phyloP scores from a whole-genome alignment of 2,888 invertebrate species.

The Eristalis intricaria region DNA sequence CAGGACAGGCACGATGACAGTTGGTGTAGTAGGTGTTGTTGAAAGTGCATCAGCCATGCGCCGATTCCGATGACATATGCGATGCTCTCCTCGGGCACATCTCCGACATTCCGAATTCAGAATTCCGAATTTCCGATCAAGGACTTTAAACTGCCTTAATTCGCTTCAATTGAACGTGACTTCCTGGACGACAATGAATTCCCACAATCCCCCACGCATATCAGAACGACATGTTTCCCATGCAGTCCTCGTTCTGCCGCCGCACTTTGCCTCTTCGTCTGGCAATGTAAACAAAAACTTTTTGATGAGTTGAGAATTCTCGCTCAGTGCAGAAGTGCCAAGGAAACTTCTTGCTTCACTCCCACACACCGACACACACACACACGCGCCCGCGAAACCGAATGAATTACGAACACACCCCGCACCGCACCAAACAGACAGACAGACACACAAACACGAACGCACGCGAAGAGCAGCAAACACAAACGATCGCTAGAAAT shows the following conservation, averaged over 20 bases:
- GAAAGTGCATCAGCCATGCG: conserved; percentile 27
- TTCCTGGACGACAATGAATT: conserved; percentile 16
- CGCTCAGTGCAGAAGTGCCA: background rate
- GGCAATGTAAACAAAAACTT: conserved; percentile 33
- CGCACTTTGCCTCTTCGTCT: conserved; percentile 18
- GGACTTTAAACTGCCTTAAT: background rate
- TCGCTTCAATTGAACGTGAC: conserved; percentile 3
- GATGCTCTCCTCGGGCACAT: background rate
- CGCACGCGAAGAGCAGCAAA: background rate
- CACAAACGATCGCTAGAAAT: background rate
- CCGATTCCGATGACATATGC: background rate
- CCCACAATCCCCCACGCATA: background rate
- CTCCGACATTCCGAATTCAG: conserved; percentile 26
- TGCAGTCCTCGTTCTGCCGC: background rate
- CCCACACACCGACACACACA: background rate
- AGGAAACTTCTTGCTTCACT: background rate
- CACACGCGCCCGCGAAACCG: background rate
- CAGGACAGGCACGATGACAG: conserved; percentile 17
- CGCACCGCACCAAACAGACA: background rate
- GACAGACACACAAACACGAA: background rate
- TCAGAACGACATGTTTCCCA: background rate
- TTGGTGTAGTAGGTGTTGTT: conserved; percentile 37
- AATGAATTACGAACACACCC: background rate
- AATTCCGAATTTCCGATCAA: conserved; percentile 13
- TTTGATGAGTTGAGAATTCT: background rate